Percentiles rank a stretch among this genome's conserved stretches.
These are phyloP conservation scores for Andrena bicolor DNA, from an alignment of 2,888 invertebrate genomes.

Conservation along the genomic window DNA sequence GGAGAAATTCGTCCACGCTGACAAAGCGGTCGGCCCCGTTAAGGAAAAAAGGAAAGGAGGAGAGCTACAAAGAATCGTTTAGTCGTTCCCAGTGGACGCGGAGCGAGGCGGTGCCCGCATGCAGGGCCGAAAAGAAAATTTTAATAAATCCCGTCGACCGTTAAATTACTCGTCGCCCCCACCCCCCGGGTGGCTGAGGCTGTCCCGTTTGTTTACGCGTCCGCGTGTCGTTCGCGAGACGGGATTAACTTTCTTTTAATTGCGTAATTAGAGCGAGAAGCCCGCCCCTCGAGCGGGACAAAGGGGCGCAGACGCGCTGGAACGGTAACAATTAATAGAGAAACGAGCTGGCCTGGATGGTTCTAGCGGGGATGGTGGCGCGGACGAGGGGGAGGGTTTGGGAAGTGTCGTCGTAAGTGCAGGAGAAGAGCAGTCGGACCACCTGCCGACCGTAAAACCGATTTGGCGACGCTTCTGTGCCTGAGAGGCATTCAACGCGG, in stretches of 20 bases:
- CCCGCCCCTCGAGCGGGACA: background rate
- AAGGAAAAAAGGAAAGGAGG: background rate
- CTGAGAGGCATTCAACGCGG: constrained; percentile 79
- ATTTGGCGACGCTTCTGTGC: constrained; percentile 75
- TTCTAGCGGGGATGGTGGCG: background rate
- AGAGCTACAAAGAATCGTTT: constrained; percentile 66
- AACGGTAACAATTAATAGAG: constrained; percentile 51
- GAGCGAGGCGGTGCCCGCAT: constrained; percentile 41
- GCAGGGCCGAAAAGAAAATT: constrained; percentile 60
- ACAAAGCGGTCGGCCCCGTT: constrained; percentile 31
- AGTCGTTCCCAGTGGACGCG: constrained; percentile 25
- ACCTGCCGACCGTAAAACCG: constrained; percentile 70
- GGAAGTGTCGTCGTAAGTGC: constrained; percentile 40
- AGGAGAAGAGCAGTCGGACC: constrained; percentile 69
- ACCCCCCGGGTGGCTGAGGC: background rate
- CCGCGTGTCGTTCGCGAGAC: constrained; percentile 24
- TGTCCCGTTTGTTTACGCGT: constrained; percentile 50
- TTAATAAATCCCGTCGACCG: constrained; percentile 78
- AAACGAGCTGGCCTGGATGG: constrained; percentile 11
- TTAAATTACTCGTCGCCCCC: constrained; percentile 77
- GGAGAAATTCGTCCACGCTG: constrained; percentile 38
- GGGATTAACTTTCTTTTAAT: constrained; percentile 70
- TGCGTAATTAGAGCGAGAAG: constrained; percentile 54
- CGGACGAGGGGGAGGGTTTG: background rate
- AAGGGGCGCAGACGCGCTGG: constrained; percentile 7